These are phyloP conservation scores for Manduca sexta DNA, from an alignment of 1,140 invertebrate genomes.

Conservation along the genomic window DNA sequence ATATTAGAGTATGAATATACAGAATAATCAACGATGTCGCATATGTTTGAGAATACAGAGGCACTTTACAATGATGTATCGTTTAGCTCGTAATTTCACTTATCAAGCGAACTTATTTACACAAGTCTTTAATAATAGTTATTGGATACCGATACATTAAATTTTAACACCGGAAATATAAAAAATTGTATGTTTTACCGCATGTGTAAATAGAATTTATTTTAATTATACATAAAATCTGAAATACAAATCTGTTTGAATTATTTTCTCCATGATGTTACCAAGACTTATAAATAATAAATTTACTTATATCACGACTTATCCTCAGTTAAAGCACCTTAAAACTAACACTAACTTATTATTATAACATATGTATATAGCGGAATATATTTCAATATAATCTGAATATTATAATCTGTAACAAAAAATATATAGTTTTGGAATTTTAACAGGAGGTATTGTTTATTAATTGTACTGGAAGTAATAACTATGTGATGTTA, in stretches of 20 bases:
- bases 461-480: conserved; percentile 44
- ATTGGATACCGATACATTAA: too few species aligned
- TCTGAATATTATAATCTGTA: conserved; percentile 39
- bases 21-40: conserved; percentile 10
- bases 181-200: conserved; percentile 10
- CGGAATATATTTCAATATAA: conserved; percentile 23
- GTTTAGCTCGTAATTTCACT: conserved; percentile 13
- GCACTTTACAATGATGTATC: conserved; percentile 29
- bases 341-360: conserved; percentile 42
- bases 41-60: conserved; percentile 20
- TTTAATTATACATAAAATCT: background rate
- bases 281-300: conserved; percentile 29
- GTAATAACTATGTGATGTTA: conserved; percentile 40
- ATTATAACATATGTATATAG: conserved; percentile 36
- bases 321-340: conserved; percentile 62
- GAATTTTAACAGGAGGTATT: conserved; percentile 65
- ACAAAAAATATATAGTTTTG: conserved; percentile 62
- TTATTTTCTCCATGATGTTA: conserved; percentile 17
- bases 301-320: conserved; percentile 43
- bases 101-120: conserved; percentile 18
- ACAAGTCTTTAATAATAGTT: conserved; percentile 1
- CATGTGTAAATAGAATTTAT: background rate
- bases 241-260: background rate
- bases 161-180: conserved; percentile 1
- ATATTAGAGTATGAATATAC: background rate